Base-by-base conservation (phyloP, 2,797 vertebrate genomes). In the Semotilus atromaculatus region DNA sequence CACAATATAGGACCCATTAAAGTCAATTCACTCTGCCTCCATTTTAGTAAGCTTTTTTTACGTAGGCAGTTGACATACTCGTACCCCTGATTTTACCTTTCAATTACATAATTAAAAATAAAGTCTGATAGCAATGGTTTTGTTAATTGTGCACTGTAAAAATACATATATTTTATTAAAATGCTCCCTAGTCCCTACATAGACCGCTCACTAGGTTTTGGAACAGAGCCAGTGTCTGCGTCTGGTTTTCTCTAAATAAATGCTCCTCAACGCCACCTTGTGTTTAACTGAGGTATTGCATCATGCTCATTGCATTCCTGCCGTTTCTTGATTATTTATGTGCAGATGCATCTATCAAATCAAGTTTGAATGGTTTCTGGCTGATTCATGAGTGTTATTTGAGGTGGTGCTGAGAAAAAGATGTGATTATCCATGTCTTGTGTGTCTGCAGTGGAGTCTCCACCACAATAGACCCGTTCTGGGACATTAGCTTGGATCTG, bases 401-500 rank as follows among this genome's bases (percentile, higher is more conserved):
- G 23, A 11, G 38, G 26, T 3, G 8, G n/a, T 7, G 19, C 19
- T 45, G n/a, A 62, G 7, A 16, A 10, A 6, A 9, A 18, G 23
- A 31, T 34, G 1, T 8, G 5, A 29, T 29, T 16, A 14, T 40
- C 7, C 10, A 3, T 64, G 31, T 66, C 14, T 53, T 36, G 16
- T 0, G 60, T 36, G 21, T 84, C 40, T 4, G 7, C 43, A 99
- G 98, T 23, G 98, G 98, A 9, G 98, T 99, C 91, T 99, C 98
- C 86, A 99, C 98, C 4, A 99, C 98, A 58, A 99, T 99, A 96
- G 98, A 99, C 92, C 98, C 98, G 0, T 99, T 99, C 90, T 99
- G 98, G 98, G 98, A 99, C 94, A 99, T 99, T 94, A 99, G 98
- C 89, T 92, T 99, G 93, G 98, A 99, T 91, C 94, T 99, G 88